A percentile compares a stretch with the other conserved stretches of the same genome.
Evolutionary conservation across 2,113 vertebrate species (phyloP).

Genomic region (Barbus barbus): DNA sequence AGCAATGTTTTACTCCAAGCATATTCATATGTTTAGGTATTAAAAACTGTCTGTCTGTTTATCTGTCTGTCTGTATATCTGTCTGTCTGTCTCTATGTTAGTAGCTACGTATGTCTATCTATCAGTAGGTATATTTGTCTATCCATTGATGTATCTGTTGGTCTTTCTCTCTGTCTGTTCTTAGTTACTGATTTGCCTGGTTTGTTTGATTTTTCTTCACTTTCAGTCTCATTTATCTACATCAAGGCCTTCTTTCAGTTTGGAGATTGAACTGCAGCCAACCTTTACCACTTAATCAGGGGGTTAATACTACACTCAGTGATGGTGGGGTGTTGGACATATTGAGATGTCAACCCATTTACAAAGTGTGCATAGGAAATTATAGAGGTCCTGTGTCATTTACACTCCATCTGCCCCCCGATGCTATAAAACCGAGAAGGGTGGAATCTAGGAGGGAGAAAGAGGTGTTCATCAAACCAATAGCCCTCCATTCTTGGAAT

Average conservation of each 20-base stretch:
- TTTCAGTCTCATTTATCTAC: conserved; percentile 70
- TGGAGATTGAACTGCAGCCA: conserved; percentile 71
- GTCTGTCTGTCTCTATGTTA: not conserved
- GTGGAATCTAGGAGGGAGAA: conserved; percentile 41
- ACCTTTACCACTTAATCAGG: conserved; percentile 75
- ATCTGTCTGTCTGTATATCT: not conserved
- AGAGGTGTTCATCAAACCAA: conserved; percentile 13
- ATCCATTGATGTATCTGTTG: not conserved
- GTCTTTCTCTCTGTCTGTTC: not conserved
- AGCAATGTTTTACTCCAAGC: not conserved
- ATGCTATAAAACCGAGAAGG: conserved; percentile 53
- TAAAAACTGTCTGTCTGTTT: too few species aligned
- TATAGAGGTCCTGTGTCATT: conserved; percentile 62
- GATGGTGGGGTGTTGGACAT: conserved; percentile 60
- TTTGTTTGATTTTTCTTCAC: conserved; percentile 51
- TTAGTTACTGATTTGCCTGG: conserved; percentile 16
- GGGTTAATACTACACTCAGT: conserved; percentile 72
- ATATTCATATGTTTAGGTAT: not conserved
- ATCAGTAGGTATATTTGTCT: not conserved
- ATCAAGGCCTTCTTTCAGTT: conserved; percentile 65
- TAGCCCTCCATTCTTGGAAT: conserved; percentile 53
- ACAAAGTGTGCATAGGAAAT: conserved; percentile 70
- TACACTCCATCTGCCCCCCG: conserved; percentile 53
- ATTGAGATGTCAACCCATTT: conserved; percentile 73
- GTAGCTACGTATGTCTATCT: not conserved